Evolutionary conservation across 2,113 vertebrate species (phyloP), one percentile per base, ranked within the genome.

Genomic region (Callospermophilus lateralis): DNA sequence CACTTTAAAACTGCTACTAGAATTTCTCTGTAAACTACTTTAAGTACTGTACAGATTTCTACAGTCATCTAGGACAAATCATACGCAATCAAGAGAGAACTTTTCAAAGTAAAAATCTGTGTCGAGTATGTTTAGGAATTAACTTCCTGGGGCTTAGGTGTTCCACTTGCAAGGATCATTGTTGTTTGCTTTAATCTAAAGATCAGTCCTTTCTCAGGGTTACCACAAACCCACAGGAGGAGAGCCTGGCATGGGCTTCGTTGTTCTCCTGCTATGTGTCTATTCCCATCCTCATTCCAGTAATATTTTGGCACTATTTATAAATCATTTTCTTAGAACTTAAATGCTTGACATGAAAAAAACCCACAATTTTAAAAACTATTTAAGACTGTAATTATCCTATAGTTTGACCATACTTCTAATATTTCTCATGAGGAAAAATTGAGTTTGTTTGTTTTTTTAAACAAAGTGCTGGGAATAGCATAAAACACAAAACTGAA

Each of bases 311-410:
- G 37, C 28, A 58, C 42, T 83, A 92, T 95, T 83, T 73, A 84
- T 42, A 84, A 87, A 95, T 84, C n/a, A 94, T n/a, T 93, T 87
- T 87, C 72, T 92, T 94, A 97, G 76, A 88, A 84, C 65, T 91
- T 91, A 85, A 86, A 95, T 88, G 65, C 45, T 61, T 97, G 51
- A 55, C 81, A 88, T 61, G 37, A 90, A 94, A 93, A 93, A 96
- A 65, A 70, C 37, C 39, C 26, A 28, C 37, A 81, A 84, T 76
- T 84, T 45, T 1, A 45, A 48, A 90, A 97, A 79, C 48, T 51
- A 89, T 19, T 91, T 53, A 79, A 37, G 30, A 26, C 42, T 81
- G 13, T 11, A 55, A 26, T 53, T 42, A 74, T 58, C 24, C n/a
- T 55, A 45, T 17, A 68, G 37, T 45, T 55, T 61, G 70, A 79